phyloP scores from a whole-genome alignment of 1,140 invertebrate species.

The Aethina tumida region DNA sequence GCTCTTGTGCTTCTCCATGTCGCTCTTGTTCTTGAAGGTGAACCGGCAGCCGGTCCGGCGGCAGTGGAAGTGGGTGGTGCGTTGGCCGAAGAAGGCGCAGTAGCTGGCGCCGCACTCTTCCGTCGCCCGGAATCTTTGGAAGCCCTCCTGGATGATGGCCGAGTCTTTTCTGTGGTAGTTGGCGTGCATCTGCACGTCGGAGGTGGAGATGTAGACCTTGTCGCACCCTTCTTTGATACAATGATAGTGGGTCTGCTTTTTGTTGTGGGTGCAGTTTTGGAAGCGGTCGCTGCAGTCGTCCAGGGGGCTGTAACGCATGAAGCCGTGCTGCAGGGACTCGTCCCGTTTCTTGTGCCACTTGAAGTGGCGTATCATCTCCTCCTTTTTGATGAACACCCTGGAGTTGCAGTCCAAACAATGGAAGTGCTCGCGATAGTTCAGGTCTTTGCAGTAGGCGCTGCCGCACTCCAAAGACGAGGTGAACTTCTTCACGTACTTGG shows the following conservation, averaged over 20 bases:
- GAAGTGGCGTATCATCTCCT: conserved; percentile 97
- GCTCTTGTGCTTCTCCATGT: conserved; percentile 99
- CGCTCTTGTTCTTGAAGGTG: conserved; percentile 98
- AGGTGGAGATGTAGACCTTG: conserved; percentile 96
- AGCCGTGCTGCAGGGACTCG: conserved; percentile 92
- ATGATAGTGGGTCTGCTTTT: conserved; percentile 97
- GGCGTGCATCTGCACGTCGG: conserved; percentile 98
- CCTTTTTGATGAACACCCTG: conserved; percentile 91
- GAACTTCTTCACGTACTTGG: conserved; percentile 72
- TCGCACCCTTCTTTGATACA: conserved; percentile 93
- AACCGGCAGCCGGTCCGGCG: conserved; percentile 79
- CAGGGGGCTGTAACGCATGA: conserved; percentile 71
- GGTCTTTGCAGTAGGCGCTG: conserved; percentile 67
- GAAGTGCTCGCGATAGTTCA: conserved; percentile 86
- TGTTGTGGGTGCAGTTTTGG: conserved; percentile 75
- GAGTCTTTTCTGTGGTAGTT: conserved; percentile 98
- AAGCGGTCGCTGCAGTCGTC: conserved; percentile 66
- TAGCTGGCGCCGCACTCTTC: conserved; percentile 80
- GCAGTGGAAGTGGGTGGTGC: conserved; percentile 97
- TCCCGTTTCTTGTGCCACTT: conserved; percentile 99
- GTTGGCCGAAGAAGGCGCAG: conserved; percentile 88
- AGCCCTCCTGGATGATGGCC: conserved; percentile 94
- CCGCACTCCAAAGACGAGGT: conserved; percentile 66
- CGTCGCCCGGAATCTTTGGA: conserved; percentile 56
- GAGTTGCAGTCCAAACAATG: conserved; percentile 87